Base-by-base conservation (phyloP, 2,797 vertebrate genomes). In the Enteromius thamalakanensis region DNA sequence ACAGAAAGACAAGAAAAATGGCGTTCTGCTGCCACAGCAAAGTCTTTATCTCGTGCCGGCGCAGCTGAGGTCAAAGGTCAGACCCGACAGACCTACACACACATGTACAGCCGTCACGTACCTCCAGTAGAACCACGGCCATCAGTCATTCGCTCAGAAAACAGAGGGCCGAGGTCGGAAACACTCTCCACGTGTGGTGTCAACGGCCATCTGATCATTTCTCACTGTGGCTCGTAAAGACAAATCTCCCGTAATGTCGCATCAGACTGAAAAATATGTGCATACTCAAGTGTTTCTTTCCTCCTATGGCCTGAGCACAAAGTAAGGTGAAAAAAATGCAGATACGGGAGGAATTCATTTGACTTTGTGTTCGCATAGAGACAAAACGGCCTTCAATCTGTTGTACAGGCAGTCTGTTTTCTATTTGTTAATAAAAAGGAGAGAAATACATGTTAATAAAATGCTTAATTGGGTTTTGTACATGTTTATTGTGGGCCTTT, bases 381-480 rank as follows among this genome's bases (percentile, higher is more conserved):
- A 94, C 95, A 65, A 95, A 94, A 72, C 42, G 94, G 94, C 95
- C 89, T 95, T 94, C 93, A 94, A 95, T 91, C 91, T 95, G 96
- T 96, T 97, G 95, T 97, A 96, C 94, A 96, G 90, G 91, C 95
- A 93, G 95, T 96, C 95, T 97, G 96, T 97, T 97, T 98, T 98
- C 95, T 97, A 97, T 96, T 97, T 97, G 96, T 96, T 96, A 95
- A 96, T 96, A 94, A 97, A 95, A 95, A 94, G 90, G 92, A 93
- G 91, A 83, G 85, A 89, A 89, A 96, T 91, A 90, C 89, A 91
- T 97, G 96, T 96, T 96, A 97, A 97, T 98, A 97, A 98, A 97
- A 96, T 97, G 94, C 96, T 96, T 96, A 96, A 97, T 94, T 95
- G 90, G 94, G 94, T 96, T 97, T 97, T 95, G 95, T 95, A 95